Evolutionary conservation across 1,140 invertebrate genomes (phyloP).

Genomic region (Campoletis sonorensis): DNA sequence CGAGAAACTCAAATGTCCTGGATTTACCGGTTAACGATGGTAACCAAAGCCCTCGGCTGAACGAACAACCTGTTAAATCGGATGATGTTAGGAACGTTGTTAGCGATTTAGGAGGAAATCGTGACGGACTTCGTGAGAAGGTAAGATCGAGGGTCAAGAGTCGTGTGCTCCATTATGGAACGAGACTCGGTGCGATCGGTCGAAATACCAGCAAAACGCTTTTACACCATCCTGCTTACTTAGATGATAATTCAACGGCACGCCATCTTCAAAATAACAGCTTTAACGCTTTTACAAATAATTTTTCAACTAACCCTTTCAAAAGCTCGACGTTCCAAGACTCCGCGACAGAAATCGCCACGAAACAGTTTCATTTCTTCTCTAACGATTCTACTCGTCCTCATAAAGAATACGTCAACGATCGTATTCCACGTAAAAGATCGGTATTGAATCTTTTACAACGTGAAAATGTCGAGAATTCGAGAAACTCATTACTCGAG

Average conservation of each 20-base stretch:
- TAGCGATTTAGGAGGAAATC: conserved; percentile 24
- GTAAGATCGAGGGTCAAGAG: conserved; percentile 73
- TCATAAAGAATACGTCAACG: conserved; percentile 22
- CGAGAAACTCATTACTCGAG: conserved; percentile 64
- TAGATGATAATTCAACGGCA: neutral
- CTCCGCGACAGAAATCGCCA: neutral
- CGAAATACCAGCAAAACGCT: neutral
- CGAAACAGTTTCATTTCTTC: neutral
- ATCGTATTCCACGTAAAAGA: conserved; percentile 10
- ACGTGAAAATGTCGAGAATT: conserved; percentile 66
- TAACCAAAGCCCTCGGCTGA: neutral
- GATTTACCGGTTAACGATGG: neutral
- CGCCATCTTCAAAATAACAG: neutral
- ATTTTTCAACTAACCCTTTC: no score
- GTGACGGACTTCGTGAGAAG: conserved; percentile 58
- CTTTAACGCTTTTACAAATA: conserved; percentile 1
- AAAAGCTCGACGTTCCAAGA: no score
- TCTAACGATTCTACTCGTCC: neutral
- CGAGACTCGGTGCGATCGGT: neutral
- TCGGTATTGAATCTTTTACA: conserved; percentile 49
- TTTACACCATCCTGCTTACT: neutral
- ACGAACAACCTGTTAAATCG: neutral
- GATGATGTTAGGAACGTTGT: conserved; percentile 27
- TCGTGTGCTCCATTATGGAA: neutral
- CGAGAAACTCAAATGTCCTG: neutral